phyloP scores from a whole-genome alignment of 1,140 invertebrate species.

The Alviniconcha marisindica region DNA sequence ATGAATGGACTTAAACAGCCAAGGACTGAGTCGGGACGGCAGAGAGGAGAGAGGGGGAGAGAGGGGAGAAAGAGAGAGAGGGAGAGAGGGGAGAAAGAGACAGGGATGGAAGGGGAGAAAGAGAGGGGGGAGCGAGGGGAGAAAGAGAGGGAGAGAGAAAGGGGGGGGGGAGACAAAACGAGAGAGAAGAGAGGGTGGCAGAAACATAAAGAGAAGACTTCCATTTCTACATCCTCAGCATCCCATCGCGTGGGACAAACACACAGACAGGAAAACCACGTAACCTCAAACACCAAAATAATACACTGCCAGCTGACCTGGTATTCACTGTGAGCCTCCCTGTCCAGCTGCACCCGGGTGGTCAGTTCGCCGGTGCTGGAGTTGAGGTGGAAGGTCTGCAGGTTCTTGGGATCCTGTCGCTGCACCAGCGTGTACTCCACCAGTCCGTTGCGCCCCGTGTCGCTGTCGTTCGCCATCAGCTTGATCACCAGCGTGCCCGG shows the following conservation, averaged over 20 bases:
- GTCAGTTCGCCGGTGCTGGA: constrained; percentile 54
- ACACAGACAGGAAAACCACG: not conserved
- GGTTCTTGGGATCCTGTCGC: constrained; percentile 9
- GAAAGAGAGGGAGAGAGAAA: too few species aligned
- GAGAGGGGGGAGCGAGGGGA: too few species aligned
- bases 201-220: not conserved
- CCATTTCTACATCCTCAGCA: not conserved
- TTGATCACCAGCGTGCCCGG: constrained; percentile 50
- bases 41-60: too few species aligned
- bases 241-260: not conserved
- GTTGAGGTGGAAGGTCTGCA: constrained; percentile 54
- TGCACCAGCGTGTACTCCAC: constrained; percentile 56
- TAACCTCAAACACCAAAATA: not conserved
- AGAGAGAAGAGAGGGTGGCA: too few species aligned
- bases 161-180: too few species aligned
- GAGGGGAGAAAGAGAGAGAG: too few species aligned
- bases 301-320: constrained; percentile 39
- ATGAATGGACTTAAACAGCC: too few species aligned
- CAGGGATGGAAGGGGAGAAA: too few species aligned
- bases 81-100: too few species aligned
- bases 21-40: too few species aligned
- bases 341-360: constrained; percentile 53
- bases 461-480: constrained; percentile 57
- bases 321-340: constrained; percentile 52
- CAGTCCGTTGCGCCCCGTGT: constrained; percentile 61